phyloP scores from a whole-genome alignment of 2,888 invertebrate genomes.

The Amorpha juglandis region DNA sequence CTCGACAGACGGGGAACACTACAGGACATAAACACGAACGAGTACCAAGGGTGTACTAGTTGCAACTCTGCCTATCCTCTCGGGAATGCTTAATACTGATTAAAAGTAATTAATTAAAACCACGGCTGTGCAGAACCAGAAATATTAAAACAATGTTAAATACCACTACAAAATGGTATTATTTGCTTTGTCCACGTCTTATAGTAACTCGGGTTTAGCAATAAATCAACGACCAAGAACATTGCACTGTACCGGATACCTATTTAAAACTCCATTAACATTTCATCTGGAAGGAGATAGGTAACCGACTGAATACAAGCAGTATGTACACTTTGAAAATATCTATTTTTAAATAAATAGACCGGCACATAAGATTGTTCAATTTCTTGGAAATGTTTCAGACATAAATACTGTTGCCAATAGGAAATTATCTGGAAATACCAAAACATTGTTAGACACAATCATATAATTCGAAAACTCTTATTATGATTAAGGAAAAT shows the following conservation, averaged over 20 bases:
- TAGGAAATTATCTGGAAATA: background rate
- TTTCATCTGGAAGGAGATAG: slow-evolving; percentile 1
- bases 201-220: background rate
- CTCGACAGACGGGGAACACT: too few relatives aligned
- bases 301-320: background rate
- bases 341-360: background rate
- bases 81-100: too few relatives aligned
- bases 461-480: background rate
- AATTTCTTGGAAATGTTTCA: background rate
- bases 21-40: too few relatives aligned
- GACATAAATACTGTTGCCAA: background rate
- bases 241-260: background rate
- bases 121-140: too few relatives aligned
- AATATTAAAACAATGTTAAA: too few relatives aligned
- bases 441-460: background rate
- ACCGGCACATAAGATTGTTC: background rate
- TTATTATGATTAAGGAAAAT: background rate
- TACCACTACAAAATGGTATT: too few relatives aligned
- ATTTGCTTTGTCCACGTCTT: too few relatives aligned
- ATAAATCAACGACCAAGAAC: background rate
- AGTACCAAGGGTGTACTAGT: too few relatives aligned
- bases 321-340: background rate
- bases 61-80: too few relatives aligned
- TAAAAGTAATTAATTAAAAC: too few relatives aligned
- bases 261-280: slow-evolving; percentile 19